phyloP scores from a whole-genome alignment of 1,140 invertebrate species.

The Neodiprion virginianus region DNA sequence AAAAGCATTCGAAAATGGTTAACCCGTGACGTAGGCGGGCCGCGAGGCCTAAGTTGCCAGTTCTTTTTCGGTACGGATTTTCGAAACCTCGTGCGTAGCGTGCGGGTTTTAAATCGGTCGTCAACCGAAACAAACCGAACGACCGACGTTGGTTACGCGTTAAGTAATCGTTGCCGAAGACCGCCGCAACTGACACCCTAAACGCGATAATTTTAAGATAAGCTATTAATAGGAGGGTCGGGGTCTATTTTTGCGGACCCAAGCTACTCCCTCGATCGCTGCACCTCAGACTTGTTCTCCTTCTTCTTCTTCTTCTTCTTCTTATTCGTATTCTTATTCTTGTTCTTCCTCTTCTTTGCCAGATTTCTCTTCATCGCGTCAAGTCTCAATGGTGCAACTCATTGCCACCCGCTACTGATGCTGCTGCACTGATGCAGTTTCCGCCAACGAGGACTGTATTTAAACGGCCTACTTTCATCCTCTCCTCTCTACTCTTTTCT shows the following conservation, averaged over 20 bases:
- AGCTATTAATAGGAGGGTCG: not conserved
- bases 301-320: no score
- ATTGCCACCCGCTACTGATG: not conserved
- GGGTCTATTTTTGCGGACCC: not conserved
- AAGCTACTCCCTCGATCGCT: not conserved
- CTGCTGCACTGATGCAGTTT: not conserved
- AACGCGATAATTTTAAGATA: conserved; percentile 1
- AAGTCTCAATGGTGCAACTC: not conserved
- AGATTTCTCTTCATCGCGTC: not conserved
- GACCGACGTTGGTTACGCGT: not conserved
- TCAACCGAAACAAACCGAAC: not conserved
- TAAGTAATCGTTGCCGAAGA: not conserved
- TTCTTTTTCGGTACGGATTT: conserved; percentile 2
- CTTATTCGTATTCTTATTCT: no score
- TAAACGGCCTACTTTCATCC: not conserved
- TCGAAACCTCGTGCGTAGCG: not conserved
- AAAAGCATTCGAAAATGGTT: not conserved
- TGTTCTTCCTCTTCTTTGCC: no score
- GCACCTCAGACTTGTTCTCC: no score
- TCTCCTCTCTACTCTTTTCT: no score
- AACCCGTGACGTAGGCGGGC: not conserved
- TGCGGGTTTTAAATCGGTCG: not conserved
- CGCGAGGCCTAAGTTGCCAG: not conserved
- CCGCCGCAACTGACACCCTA: no score
- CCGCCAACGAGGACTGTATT: not conserved